Percentiles rank a stretch among this genome's conserved stretches.
Conservation (phyloP, 1,140 invertebrate genomes). For the Hyles vespertilio region DNA sequence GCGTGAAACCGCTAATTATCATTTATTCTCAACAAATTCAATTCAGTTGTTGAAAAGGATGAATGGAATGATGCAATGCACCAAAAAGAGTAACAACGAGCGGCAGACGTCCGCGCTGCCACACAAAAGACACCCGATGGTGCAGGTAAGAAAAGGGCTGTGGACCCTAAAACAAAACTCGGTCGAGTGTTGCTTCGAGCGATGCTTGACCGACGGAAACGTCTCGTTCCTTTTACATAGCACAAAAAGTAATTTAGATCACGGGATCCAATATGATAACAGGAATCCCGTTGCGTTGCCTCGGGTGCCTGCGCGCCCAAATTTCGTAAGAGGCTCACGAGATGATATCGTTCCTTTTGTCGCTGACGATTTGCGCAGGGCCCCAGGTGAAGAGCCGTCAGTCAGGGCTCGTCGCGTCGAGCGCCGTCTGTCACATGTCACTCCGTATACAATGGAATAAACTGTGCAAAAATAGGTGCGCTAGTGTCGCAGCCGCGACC, state of each 20-base stretch:
- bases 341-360: conserved; percentile 26
- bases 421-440: conserved; percentile 66
- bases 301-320: conserved; percentile 34
- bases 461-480: conserved; percentile 68
- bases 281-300: conserved; percentile 69
- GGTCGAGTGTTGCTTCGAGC: conserved; percentile 63
- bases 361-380: conserved; percentile 16
- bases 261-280: conserved; percentile 65
- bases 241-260: conserved; percentile 65
- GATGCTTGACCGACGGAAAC: conserved; percentile 50
- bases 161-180: conserved; percentile 37
- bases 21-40: conserved; percentile 5
- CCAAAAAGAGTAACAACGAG: conserved; percentile 14
- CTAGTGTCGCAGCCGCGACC: conserved; percentile 53
- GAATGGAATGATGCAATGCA: conserved; percentile 20
- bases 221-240: conserved; percentile 46
- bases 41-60: conserved; percentile 8
- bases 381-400: background rate
- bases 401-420: conserved; percentile 8
- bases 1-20: conserved; percentile 1
- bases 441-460: conserved; percentile 64
- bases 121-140: conserved; percentile 22
- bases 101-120: background rate
- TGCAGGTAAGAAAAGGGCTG: conserved; percentile 57
- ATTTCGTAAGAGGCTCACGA: conserved; percentile 8